A percentile compares a stretch with the other conserved stretches of the same genome.
Conservation (phyloP, 2,888 invertebrate genomes). For the Harpalus rufipes region DNA sequence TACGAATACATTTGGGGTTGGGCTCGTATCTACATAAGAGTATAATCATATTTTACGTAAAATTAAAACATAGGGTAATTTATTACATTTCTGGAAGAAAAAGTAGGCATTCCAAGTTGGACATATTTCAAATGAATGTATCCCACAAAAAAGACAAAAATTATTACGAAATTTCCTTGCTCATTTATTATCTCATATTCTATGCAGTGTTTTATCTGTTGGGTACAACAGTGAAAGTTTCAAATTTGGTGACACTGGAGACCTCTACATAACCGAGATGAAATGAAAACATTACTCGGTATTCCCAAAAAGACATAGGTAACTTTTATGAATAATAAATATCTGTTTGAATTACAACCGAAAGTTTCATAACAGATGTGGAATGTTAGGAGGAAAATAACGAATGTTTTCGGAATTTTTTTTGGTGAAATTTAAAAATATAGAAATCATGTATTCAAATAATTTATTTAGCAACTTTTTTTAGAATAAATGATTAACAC, state of each 20-base stretch:
- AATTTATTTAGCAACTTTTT: too few relatives aligned
- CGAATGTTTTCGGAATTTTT: too few relatives aligned
- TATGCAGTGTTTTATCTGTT: conserved; percentile 38
- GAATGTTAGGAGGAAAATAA: conserved; percentile 42
- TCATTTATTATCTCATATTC: conserved; percentile 33
- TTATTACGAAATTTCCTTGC: conserved; percentile 21
- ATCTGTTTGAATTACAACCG: conserved; percentile 58
- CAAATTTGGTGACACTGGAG: conserved; percentile 36
- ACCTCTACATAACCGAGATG: conserved; percentile 41
- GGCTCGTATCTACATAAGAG: too few relatives aligned
- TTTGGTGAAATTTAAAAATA: too few relatives aligned
- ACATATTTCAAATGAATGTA: background rate
- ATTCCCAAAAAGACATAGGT: conserved; percentile 52
- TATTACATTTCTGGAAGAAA: background rate
- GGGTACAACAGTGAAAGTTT: conserved; percentile 28
- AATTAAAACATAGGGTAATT: background rate
- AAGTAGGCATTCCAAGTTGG: background rate
- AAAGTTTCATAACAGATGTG: conserved; percentile 51
- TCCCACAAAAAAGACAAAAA: conserved; percentile 16
- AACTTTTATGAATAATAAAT: conserved; percentile 64
- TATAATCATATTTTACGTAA: too few relatives aligned
- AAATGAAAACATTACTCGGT: conserved; percentile 41
- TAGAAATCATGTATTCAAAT: too few relatives aligned
- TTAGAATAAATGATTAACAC: too few relatives aligned
- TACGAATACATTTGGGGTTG: too few relatives aligned